These are phyloP conservation scores for Microhierax caerulescens DNA, from an alignment of 2,797 vertebrate species.

Conservation along the genomic window DNA sequence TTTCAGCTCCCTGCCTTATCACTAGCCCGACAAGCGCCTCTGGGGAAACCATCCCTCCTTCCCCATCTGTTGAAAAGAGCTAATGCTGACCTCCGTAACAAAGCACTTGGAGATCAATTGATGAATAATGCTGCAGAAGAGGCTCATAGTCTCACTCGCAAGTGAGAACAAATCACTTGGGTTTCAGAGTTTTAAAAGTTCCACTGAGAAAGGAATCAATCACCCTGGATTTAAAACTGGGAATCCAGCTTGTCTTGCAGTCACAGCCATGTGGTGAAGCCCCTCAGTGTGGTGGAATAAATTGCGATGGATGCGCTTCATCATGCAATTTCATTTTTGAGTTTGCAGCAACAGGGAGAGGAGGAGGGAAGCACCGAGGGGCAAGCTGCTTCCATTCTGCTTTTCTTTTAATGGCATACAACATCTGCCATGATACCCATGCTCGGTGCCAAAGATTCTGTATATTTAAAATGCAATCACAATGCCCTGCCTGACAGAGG, in stretches of 20 bases:
- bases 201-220: neutral
- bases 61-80: neutral
- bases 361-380: neutral
- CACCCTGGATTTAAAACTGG: neutral
- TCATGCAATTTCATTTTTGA: neutral
- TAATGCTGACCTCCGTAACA: neutral
- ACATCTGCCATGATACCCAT: neutral
- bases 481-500: neutral
- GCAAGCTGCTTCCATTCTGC: neutral
- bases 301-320: rapidly evolving
- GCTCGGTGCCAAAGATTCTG: neutral
- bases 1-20: neutral
- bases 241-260: neutral
- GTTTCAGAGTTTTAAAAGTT: neutral
- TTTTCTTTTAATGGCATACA: neutral
- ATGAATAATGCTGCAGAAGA: neutral
- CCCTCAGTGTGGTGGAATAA: neutral
- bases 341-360: neutral
- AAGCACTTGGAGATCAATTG: neutral
- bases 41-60: neutral
- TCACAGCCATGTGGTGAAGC: neutral
- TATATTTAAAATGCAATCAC: neutral
- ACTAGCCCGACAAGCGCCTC: neutral
- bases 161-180: neutral
- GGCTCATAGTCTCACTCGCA: neutral